Evolutionary conservation across 2,113 vertebrate genomes (phyloP).

Genomic region (Sylvietta virens): DNA sequence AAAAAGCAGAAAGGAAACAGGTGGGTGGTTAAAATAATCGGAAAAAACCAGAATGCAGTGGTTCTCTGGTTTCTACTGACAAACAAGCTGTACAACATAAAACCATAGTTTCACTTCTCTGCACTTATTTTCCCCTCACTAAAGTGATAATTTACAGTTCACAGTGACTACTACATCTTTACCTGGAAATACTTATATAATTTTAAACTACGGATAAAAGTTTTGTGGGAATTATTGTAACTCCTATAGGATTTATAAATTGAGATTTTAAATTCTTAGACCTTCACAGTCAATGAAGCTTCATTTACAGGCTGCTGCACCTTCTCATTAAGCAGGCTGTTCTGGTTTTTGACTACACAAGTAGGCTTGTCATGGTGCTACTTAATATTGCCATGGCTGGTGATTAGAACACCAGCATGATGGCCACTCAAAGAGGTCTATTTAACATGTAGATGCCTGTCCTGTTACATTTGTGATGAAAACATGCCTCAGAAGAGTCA

Average conservation of each 20-base stretch:
- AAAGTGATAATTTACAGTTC: background rate
- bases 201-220: background rate
- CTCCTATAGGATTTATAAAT: background rate
- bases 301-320: background rate
- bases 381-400: background rate
- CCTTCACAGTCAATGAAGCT: background rate
- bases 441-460: background rate
- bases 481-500: background rate
- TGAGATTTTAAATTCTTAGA: background rate
- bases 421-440: background rate
- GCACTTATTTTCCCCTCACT: background rate
- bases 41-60: background rate
- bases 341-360: background rate
- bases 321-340: background rate
- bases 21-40: background rate
- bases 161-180: background rate
- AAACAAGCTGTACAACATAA: background rate
- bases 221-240: background rate
- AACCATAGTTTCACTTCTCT: background rate
- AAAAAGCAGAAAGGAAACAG: background rate
- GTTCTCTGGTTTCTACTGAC: background rate
- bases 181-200: background rate
- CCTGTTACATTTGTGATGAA: background rate
- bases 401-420: background rate
- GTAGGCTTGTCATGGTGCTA: background rate